phyloP scores from a whole-genome alignment of 2,797 vertebrate genomes.

The Gymnothorax reevesii region DNA sequence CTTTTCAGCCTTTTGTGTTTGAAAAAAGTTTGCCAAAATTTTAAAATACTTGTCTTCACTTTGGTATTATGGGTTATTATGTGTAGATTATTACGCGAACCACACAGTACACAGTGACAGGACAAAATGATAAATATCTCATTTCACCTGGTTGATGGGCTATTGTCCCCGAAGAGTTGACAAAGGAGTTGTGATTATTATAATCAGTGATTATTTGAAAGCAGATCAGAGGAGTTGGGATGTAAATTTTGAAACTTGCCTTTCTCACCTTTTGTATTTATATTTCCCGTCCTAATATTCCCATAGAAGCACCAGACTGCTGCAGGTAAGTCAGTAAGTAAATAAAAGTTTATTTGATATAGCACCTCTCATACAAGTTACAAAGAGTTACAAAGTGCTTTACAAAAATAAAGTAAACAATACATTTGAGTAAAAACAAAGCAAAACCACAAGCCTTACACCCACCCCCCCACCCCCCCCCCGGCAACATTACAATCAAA shows the following conservation, averaged over 20 bases:
- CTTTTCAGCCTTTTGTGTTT: too few relatives aligned
- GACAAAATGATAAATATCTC: neutral
- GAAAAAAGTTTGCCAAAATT: too few relatives aligned
- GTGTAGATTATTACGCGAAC: constrained; percentile 4
- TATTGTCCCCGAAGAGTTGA: neutral
- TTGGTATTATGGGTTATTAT: neutral
- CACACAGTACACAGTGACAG: neutral
- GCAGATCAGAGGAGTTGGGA: neutral
- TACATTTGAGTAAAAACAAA: too few relatives aligned
- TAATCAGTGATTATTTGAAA: neutral
- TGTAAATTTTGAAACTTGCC: constrained; percentile 2
- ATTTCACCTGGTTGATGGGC: neutral
- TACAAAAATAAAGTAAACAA: too few relatives aligned
- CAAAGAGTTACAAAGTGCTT: too few relatives aligned
- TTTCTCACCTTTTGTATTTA: neutral
- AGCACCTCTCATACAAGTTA: too few relatives aligned
- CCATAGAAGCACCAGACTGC: constrained; percentile 15
- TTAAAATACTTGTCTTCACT: too few relatives aligned
- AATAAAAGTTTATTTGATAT: too few relatives aligned
- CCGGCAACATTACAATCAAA: too few relatives aligned
- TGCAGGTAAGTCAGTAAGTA: too few relatives aligned
- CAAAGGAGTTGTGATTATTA: neutral
- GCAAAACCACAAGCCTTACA: too few relatives aligned
- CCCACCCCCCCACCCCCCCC: too few relatives aligned
- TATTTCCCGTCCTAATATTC: neutral